A percentile compares a stretch with the other conserved stretches of the same genome.
phyloP scores from a whole-genome alignment of 1,140 invertebrate genomes.

The Zaprionus tsacasi region DNA sequence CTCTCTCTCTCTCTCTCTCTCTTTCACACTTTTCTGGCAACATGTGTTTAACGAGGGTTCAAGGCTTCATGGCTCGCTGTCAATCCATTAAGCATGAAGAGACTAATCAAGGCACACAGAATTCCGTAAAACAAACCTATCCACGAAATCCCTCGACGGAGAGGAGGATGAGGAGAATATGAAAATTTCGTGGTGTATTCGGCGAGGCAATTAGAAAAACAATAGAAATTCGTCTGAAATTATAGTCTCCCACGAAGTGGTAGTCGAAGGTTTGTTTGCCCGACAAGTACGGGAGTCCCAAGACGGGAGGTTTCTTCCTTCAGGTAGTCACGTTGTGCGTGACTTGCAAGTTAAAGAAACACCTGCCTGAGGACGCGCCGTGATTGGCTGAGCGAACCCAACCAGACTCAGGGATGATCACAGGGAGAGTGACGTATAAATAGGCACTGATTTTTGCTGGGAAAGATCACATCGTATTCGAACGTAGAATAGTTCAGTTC shows the following conservation, averaged over 20 bases:
- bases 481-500: constrained; percentile 40
- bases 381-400: constrained; percentile 48
- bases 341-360: constrained; percentile 50
- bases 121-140: constrained; percentile 48
- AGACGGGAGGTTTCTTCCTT: neutral
- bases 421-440: constrained; percentile 49
- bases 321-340: constrained; percentile 32
- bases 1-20: constrained; percentile 4
- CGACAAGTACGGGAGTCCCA: constrained; percentile 14
- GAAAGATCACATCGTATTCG: constrained; percentile 50
- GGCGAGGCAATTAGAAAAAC: constrained; percentile 35
- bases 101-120: constrained; percentile 66
- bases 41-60: constrained; percentile 81
- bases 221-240: constrained; percentile 60
- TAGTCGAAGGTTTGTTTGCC: constrained; percentile 46
- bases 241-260: constrained; percentile 68
- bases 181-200: constrained; percentile 48
- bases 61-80: constrained; percentile 57
- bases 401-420: constrained; percentile 50
- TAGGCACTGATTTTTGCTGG: constrained; percentile 10
- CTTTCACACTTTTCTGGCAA: constrained; percentile 40
- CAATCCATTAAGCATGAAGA: constrained; percentile 64
- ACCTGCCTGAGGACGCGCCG: constrained; percentile 52
- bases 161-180: neutral
- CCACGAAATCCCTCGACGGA: constrained; percentile 49